Conservation (phyloP, 2,888 invertebrate genomes). For the Adela reaumurella region DNA sequence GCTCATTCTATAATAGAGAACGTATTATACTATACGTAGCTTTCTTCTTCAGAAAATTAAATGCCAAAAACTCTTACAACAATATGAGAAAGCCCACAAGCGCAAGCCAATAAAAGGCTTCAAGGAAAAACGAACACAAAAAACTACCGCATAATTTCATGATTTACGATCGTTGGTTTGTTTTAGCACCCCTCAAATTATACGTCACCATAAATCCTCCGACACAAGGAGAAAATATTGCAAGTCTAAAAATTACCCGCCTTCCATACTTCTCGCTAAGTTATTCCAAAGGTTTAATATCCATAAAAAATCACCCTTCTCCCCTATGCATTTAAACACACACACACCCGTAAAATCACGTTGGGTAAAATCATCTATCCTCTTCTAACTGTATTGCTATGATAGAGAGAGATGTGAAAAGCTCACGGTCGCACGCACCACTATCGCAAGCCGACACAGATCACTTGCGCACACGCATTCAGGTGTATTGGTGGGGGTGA, state of each 20-base stretch:
- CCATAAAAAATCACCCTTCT: neutral
- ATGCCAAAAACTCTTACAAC: too few species aligned
- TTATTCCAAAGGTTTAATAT: neutral
- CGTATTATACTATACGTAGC: too few species aligned
- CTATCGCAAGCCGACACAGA: neutral
- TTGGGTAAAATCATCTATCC: neutral
- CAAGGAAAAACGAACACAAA: too few species aligned
- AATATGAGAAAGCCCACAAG: too few species aligned
- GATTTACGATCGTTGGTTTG: neutral
- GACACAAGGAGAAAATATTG: neutral
- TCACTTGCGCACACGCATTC: neutral
- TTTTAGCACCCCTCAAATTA: neutral
- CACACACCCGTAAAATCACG: neutral
- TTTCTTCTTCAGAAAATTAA: too few species aligned
- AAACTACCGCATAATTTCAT: neutral
- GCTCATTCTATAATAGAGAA: too few species aligned
- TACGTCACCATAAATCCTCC: neutral
- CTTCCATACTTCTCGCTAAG: neutral
- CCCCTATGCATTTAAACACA: neutral
- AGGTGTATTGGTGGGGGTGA: neutral
- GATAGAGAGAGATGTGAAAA: neutral
- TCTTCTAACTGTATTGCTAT: neutral
- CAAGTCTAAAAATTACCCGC: neutral
- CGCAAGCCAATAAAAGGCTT: too few species aligned
- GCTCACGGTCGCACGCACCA: too few species aligned